Evolutionary conservation across 2,113 vertebrate genomes (phyloP).

Genomic region (Garra rufa): DNA sequence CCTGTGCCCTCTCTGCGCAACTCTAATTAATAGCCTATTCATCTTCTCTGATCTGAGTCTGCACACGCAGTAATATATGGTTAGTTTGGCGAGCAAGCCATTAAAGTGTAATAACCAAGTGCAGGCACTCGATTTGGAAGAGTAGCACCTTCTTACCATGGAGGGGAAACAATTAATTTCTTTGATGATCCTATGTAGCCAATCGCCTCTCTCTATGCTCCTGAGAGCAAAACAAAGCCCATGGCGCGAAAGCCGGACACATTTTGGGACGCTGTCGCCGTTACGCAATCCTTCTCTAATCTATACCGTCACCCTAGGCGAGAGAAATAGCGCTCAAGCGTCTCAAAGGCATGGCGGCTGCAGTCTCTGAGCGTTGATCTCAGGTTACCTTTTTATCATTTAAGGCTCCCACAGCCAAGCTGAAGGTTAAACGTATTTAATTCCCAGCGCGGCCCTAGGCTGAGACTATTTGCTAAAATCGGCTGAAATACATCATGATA

Average conservation of each 20-base stretch:
- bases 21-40: slow-evolving; percentile 87
- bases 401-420: slow-evolving; percentile 54
- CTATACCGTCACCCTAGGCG: slow-evolving; percentile 55
- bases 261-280: slow-evolving; percentile 51
- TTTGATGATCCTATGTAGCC: slow-evolving; percentile 79
- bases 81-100: slow-evolving; percentile 85
- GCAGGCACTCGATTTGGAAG: slow-evolving; percentile 83
- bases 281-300: slow-evolving; percentile 59
- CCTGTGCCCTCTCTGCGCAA: slow-evolving; percentile 83
- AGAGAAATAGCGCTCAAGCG: slow-evolving; percentile 45
- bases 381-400: slow-evolving; percentile 55
- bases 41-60: slow-evolving; percentile 85
- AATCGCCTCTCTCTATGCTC: slow-evolving; percentile 74
- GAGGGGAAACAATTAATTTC: slow-evolving; percentile 85
- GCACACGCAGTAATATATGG: slow-evolving; percentile 84
- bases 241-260: neutral
- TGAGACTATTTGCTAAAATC: slow-evolving; percentile 52
- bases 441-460: slow-evolving; percentile 36
- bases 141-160: slow-evolving; percentile 83
- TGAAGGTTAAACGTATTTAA: slow-evolving; percentile 62
- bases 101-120: slow-evolving; percentile 86
- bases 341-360: slow-evolving; percentile 58
- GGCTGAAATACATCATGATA: slow-evolving; percentile 54
- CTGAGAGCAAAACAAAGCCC: slow-evolving; percentile 59
- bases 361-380: slow-evolving; percentile 48